Percentiles rank a stretch among this genome's conserved stretches.
Conservation (phyloP, 2,113 vertebrate species). For the Ceyx cyanopectus region DNA sequence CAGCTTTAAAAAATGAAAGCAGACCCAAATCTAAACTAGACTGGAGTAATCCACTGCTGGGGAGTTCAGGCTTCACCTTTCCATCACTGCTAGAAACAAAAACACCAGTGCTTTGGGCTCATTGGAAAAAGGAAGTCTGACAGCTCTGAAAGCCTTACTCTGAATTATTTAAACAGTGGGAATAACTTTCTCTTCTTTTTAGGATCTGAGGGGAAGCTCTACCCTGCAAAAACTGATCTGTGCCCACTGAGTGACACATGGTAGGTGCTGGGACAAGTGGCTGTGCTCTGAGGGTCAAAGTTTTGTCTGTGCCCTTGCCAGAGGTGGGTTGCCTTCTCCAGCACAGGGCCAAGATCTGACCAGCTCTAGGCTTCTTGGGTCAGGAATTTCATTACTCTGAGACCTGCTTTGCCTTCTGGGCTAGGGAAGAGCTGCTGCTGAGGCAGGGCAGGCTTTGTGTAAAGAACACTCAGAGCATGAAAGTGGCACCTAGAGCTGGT, state of each 20-base stretch:
- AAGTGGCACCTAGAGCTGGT: not conserved
- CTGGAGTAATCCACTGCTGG: not conserved
- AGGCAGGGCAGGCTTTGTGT: not conserved
- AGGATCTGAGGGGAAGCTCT: not conserved
- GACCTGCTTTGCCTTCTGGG: not conserved
- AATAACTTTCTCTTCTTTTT: not conserved
- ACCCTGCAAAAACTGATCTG: not conserved
- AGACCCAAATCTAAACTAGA: conserved; percentile 57
- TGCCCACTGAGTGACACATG: not conserved
- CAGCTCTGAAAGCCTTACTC: not conserved
- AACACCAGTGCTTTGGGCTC: not conserved
- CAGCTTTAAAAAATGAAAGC: conserved; percentile 68
- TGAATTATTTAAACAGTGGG: conserved; percentile 12
- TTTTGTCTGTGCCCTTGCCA: not conserved
- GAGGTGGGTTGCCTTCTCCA: not conserved
- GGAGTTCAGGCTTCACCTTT: not conserved
- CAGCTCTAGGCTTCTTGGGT: not conserved
- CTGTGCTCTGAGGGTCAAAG: not conserved
- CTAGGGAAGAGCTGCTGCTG: not conserved
- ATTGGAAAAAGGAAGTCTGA: not conserved
- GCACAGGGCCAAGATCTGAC: too few species aligned
- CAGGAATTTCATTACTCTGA: not conserved
- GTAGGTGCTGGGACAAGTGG: not conserved
- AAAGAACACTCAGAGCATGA: not conserved
- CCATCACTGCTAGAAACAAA: not conserved